Evolutionary conservation across 2,888 invertebrate genomes (phyloP).

Genomic region (Athripsodes cinereus): DNA sequence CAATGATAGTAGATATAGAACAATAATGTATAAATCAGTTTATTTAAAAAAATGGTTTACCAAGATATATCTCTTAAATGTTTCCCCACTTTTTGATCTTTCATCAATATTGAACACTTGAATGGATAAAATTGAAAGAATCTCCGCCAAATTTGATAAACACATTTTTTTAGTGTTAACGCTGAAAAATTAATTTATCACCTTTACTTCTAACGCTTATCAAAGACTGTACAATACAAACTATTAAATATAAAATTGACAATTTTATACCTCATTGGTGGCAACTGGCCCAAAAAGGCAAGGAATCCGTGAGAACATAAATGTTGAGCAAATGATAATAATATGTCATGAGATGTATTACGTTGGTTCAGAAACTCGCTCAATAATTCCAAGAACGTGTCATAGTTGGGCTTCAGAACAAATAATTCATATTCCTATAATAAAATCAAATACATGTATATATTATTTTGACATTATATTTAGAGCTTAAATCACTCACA

Average conservation of each 20-base stretch:
- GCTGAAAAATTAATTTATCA: slow-evolving; percentile 16
- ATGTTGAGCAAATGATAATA: slow-evolving; percentile 11
- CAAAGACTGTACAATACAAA: no score
- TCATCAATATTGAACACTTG: neutral
- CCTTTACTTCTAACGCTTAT: no score
- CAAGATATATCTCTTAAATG: slow-evolving; percentile 19
- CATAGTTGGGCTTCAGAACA: slow-evolving; percentile 16
- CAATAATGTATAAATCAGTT: no score
- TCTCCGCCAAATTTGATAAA: slow-evolving; percentile 17
- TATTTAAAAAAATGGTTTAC: slow-evolving; percentile 14
- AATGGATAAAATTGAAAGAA: slow-evolving; percentile 16
- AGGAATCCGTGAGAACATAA: slow-evolving; percentile 17
- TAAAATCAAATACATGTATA: no score
- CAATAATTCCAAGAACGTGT: slow-evolving; percentile 17
- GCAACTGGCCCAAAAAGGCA: slow-evolving; percentile 13
- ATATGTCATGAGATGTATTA: slow-evolving; percentile 1
- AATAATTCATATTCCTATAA: slow-evolving; percentile 18
- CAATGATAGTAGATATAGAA: no score
- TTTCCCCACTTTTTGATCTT: slow-evolving; percentile 10
- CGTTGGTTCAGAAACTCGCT: slow-evolving; percentile 13
- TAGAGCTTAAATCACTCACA: no score
- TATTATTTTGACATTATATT: no score
- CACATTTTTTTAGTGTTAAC: slow-evolving; percentile 17
- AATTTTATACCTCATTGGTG: slow-evolving; percentile 17
- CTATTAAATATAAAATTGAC: no score